phyloP scores from a whole-genome alignment of 2,113 vertebrate genomes.

The Thinocorus orbignyianus region DNA sequence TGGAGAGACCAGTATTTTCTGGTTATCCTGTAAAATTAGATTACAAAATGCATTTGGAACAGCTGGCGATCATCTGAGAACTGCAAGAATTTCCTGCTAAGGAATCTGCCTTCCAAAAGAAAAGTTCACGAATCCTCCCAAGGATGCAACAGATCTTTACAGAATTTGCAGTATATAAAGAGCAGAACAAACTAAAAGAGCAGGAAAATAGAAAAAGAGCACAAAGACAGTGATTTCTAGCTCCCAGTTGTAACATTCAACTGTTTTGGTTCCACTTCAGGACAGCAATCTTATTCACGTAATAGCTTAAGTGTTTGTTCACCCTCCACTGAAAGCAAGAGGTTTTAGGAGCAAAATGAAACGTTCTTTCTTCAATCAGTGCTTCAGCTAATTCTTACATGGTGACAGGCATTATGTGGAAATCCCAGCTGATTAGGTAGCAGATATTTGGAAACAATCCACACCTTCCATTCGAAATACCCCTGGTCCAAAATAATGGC shows the following conservation, averaged over 20 bases:
- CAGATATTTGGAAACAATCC: background rate
- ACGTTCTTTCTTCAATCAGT: background rate
- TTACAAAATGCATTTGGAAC: background rate
- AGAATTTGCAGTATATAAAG: background rate
- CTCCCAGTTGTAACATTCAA: background rate
- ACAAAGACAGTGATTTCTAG: background rate
- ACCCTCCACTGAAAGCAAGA: background rate
- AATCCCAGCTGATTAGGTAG: background rate
- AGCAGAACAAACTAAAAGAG: background rate
- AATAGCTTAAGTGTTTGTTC: background rate
- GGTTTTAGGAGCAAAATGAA: background rate
- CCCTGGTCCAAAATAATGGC: background rate
- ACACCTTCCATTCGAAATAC: background rate
- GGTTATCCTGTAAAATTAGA: background rate
- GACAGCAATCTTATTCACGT: background rate
- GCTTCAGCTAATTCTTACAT: background rate
- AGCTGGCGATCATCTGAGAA: slow-evolving; percentile 16
- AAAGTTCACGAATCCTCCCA: background rate
- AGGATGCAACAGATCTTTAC: background rate
- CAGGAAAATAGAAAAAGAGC: background rate
- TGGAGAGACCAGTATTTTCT: slow-evolving; percentile 1
- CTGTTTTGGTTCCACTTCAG: background rate
- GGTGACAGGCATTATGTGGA: background rate
- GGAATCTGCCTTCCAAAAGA: background rate
- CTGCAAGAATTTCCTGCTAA: slow-evolving; percentile 14